A percentile compares a stretch with the other conserved stretches of the same genome.
These are phyloP conservation scores for Atractosteus spatula DNA, from an alignment of 2,113 vertebrate species.

Conservation along the genomic window DNA sequence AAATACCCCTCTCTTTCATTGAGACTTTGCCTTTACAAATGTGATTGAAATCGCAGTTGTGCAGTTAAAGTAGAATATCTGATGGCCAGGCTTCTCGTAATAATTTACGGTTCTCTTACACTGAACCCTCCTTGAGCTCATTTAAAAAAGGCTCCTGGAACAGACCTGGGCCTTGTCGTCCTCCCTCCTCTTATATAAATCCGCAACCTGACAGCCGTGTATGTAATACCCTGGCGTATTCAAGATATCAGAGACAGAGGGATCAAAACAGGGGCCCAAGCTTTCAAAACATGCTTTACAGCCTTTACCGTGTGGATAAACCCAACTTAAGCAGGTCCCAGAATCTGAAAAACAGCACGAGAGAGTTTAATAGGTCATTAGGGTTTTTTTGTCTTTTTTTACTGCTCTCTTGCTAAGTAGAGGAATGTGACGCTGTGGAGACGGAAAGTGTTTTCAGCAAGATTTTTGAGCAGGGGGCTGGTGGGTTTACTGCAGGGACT, in stretches of 20 bases:
- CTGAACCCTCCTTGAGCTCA: background rate
- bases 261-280: constrained; percentile 8
- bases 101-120: constrained; percentile 11
- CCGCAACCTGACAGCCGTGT: constrained; percentile 15
- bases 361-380: too few species aligned
- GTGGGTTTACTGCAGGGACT: constrained; percentile 29
- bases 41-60: constrained; percentile 44
- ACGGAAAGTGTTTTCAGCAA: constrained; percentile 2
- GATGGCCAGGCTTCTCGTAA: constrained; percentile 18
- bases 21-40: constrained; percentile 24
- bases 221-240: constrained; percentile 11
- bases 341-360: background rate
- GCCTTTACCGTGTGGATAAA: background rate
- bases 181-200: constrained; percentile 12
- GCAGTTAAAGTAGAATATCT: constrained; percentile 17
- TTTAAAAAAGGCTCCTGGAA: constrained; percentile 18
- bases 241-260: background rate
- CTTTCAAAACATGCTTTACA: constrained; percentile 10
- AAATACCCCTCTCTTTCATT: constrained; percentile 26
- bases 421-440: too few species aligned
- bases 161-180: constrained; percentile 15
- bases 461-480: constrained; percentile 26
- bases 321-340: constrained; percentile 1
- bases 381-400: too few species aligned
- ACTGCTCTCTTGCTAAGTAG: too few species aligned